A percentile compares a stretch with the other conserved stretches of the same genome.
phyloP scores from a whole-genome alignment of 2,113 vertebrate species.

The Sceloporus undulatus region DNA sequence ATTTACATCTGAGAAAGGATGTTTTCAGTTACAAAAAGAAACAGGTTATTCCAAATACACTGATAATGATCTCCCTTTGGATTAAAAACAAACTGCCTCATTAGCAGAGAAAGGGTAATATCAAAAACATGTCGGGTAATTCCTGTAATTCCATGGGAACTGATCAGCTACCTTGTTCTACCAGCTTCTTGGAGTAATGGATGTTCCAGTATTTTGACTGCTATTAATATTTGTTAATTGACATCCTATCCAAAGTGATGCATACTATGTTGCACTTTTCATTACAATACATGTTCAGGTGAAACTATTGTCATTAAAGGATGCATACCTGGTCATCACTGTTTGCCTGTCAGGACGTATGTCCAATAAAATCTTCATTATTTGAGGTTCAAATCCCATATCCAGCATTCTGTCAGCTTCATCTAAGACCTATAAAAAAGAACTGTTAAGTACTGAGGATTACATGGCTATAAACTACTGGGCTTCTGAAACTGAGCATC shows the following conservation, averaged over 20 bases:
- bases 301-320: not conserved
- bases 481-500: not conserved
- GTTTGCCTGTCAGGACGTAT: constrained; percentile 95
- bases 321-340: constrained; percentile 92
- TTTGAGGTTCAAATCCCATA: constrained; percentile 99
- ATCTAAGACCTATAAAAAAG: constrained; percentile 88
- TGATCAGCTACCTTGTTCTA: not conserved
- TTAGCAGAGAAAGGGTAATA: not conserved
- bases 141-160: not conserved
- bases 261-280: not conserved
- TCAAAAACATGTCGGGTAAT: not conserved
- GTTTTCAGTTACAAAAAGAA: not conserved
- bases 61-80: not conserved
- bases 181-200: no score
- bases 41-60: not conserved
- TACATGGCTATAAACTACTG: not conserved
- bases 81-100: not conserved
- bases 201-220: not conserved
- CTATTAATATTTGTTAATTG: not conserved
- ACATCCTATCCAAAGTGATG: not conserved
- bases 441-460: not conserved
- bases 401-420: constrained; percentile 98
- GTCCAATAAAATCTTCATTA: constrained; percentile 97
- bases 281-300: not conserved
- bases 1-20: not conserved